Percentiles rank a stretch among this genome's conserved stretches.
Conservation (phyloP, 1,140 invertebrate genomes). For the Hestina assimilis region DNA sequence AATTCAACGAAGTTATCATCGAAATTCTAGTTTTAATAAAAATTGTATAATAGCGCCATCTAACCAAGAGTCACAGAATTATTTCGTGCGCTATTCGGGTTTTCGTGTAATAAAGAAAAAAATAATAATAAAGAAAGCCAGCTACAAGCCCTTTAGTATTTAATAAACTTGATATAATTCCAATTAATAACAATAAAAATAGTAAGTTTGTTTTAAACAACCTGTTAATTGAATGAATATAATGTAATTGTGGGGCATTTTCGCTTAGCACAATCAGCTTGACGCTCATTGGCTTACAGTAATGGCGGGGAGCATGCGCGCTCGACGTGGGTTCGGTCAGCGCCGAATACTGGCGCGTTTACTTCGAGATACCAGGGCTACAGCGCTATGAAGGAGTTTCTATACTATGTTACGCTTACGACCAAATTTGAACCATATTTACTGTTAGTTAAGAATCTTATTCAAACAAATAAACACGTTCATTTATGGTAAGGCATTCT, state of each 20-base stretch:
- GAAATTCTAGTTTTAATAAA: slow-evolving; percentile 16
- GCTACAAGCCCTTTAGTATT: neutral
- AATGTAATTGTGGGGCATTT: slow-evolving; percentile 33
- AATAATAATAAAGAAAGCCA: slow-evolving; percentile 5
- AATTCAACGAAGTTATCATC: neutral
- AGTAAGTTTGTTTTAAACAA: slow-evolving; percentile 1
- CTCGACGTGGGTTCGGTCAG: slow-evolving; percentile 55
- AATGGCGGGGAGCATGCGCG: slow-evolving; percentile 73
- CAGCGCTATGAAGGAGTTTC: slow-evolving; percentile 72
- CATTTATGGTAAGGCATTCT: slow-evolving; percentile 55
- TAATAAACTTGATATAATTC: slow-evolving; percentile 1
- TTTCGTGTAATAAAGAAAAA: slow-evolving; percentile 6
- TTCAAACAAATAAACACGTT: slow-evolving; percentile 10
- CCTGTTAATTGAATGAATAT: neutral
- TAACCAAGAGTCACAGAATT: slow-evolving; percentile 55
- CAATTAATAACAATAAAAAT: slow-evolving; percentile 2
- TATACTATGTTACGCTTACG: slow-evolving; percentile 14
- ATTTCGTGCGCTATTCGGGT: slow-evolving; percentile 36
- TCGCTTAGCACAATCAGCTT: slow-evolving; percentile 44
- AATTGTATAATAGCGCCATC: slow-evolving; percentile 57
- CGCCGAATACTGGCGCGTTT: slow-evolving; percentile 75
- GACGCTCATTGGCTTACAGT: slow-evolving; percentile 60
- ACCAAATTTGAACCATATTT: slow-evolving; percentile 36
- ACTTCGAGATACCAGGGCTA: slow-evolving; percentile 68
- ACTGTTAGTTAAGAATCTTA: slow-evolving; percentile 8